Percentiles rank a stretch among this genome's conserved stretches.
These are phyloP conservation scores for Tigriopus californicus DNA, from an alignment of 2,888 invertebrate genomes.

Conservation along the genomic window DNA sequence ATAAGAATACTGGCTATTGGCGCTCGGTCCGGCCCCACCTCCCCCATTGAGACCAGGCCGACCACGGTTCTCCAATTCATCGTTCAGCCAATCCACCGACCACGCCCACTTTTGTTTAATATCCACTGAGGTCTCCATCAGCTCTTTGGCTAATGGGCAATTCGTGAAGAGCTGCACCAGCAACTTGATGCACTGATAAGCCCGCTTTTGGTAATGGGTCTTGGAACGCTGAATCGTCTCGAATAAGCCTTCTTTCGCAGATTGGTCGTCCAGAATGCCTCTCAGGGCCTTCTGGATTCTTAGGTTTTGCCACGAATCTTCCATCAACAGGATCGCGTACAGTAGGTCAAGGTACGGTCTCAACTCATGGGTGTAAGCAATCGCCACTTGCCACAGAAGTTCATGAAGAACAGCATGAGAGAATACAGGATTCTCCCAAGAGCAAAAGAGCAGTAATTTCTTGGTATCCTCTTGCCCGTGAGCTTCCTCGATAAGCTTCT, in stretches of 20 bases:
- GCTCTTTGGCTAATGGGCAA: slow-evolving; percentile 56
- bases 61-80: slow-evolving; percentile 51
- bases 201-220: slow-evolving; percentile 85
- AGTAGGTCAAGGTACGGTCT: slow-evolving; percentile 77
- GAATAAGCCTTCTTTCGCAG: slow-evolving; percentile 60
- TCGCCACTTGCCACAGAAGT: slow-evolving; percentile 59
- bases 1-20: slow-evolving; percentile 51
- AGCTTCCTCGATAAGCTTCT: slow-evolving; percentile 85
- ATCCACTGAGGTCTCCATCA: slow-evolving; percentile 55
- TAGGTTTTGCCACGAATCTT: slow-evolving; percentile 90
- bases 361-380: slow-evolving; percentile 81
- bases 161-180: slow-evolving; percentile 74
- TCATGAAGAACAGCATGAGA: slow-evolving; percentile 73
- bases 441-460: slow-evolving; percentile 72
- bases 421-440: slow-evolving; percentile 91
- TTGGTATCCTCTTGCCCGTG: slow-evolving; percentile 78
- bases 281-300: slow-evolving; percentile 82
- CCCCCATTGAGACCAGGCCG: slow-evolving; percentile 4
- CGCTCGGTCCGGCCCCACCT: slow-evolving; percentile 23
- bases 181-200: slow-evolving; percentile 91
- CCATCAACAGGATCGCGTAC: slow-evolving; percentile 63
- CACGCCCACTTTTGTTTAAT: slow-evolving; percentile 67
- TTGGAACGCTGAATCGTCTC: slow-evolving; percentile 82
- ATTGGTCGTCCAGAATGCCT: slow-evolving; percentile 53
- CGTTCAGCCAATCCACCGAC: slow-evolving; percentile 84